Conservation (phyloP, 2,797 vertebrate genomes). For the Champsocephalus esox region DNA sequence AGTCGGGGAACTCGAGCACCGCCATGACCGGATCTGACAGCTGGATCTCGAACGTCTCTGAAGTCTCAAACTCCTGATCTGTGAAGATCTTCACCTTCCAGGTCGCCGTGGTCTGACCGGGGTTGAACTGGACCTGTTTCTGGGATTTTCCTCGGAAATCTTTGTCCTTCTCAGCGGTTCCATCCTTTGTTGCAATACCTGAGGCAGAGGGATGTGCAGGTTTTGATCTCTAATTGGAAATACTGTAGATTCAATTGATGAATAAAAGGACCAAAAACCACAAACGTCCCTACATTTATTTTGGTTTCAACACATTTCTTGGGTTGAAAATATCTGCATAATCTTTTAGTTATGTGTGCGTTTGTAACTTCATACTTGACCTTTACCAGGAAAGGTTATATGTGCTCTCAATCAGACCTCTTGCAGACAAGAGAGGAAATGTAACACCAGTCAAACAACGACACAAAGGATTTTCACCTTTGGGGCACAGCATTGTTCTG, state of each 20-base stretch:
- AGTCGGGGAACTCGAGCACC: constrained; percentile 87
- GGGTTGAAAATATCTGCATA: constrained; percentile 8
- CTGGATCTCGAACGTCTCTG: constrained; percentile 90
- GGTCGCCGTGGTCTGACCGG: constrained; percentile 87
- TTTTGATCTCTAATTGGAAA: background rate
- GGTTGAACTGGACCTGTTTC: constrained; percentile 91
- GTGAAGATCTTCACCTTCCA: constrained; percentile 91
- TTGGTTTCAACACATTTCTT: background rate
- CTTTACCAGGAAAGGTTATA: constrained; percentile 44
- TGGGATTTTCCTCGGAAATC: constrained; percentile 90
- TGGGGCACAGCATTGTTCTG: background rate
- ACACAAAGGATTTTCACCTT: constrained; percentile 27
- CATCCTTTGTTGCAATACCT: constrained; percentile 90
- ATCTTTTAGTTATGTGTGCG: background rate
- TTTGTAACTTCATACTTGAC: constrained; percentile 30
- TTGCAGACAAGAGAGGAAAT: constrained; percentile 36
- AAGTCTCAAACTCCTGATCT: constrained; percentile 89
- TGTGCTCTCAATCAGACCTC: constrained; percentile 38
- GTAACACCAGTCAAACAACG: constrained; percentile 30
- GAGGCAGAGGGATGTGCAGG: background rate
- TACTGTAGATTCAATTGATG: background rate
- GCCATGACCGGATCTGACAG: constrained; percentile 90
- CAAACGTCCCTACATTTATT: background rate
- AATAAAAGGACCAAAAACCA: background rate
- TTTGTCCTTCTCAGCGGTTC: constrained; percentile 88